Evolutionary conservation across 1,140 invertebrate species (phyloP), one percentile per base, ranked within the genome.

Genomic region (Ladona fulva): DNA sequence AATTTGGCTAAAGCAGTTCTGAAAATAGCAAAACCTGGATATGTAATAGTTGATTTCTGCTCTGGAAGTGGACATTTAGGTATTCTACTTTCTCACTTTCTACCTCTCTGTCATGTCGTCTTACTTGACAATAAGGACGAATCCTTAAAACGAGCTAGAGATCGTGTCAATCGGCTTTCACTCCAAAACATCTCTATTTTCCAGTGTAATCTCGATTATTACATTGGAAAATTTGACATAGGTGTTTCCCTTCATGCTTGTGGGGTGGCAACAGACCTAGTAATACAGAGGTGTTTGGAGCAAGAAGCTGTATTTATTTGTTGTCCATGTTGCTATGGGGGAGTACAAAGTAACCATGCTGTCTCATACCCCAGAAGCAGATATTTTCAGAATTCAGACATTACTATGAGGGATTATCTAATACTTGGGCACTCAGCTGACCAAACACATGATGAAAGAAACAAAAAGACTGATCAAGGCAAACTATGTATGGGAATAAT

Each of bases 291-390:
- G 80, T 98, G 96, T 83, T 87, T 94, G 1, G 83, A 88, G 25
- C 89, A 89, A 19, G 87, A 89, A 76, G 95, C 96, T 0, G 88
- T 91, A 78, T 97, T 98, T 88, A 92, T 97, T 5, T 89, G 94
- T 77, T 97, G 95, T 84, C 96, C 96, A 0, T 99, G 97, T 84
- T 99, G 96, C 84, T 98, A 98, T 85, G 97, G 97, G 6, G 91
- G 91, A 1, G 88, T 98, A 66, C 91, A 93, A 81, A 88, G 85
- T 77, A 89, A 95, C 85, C 89, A 92, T 82, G 84, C 94, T 22
- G 80, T 91, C 22, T 84, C 86, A 0, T 97, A 97, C 86, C 92
- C 91, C 0, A 85, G 92, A 79, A 94, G 93, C 85, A 80, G 84
- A 42, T 81, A 76, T 25, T 91, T 92, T 78, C 84, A 82, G 12